Evolutionary conservation across 2,113 vertebrate species (phyloP), one percentile per base, ranked within the genome.

Genomic region (Castor canadensis): DNA sequence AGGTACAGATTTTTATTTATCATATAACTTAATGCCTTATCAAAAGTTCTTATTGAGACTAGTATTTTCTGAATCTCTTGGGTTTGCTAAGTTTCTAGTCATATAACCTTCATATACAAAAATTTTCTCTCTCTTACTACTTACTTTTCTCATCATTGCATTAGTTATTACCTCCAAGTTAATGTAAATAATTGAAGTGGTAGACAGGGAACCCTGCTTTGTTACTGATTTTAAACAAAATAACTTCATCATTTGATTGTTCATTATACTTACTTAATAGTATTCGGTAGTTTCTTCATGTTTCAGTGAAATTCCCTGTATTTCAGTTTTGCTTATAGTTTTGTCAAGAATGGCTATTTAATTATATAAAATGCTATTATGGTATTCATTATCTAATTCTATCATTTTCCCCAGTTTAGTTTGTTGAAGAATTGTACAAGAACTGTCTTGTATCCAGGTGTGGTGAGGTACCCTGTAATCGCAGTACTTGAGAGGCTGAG

Each of bases 281-380:
- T 81, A 86, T 79, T 38, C 71, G 9, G 62, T 58, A 43, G 24
- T 38, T 71, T 92, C 87, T 75, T 75, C 40, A 71, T 35, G 19
- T 72, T 80, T 72, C 91, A 69, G 52, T 81, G 71, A 88, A 69
- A 92, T 72, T 60, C 5, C 16, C 71, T 91, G 22, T 79, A 81
- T 91, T 79, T 76, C 16, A 54, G 56, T 47, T 73, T 95, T 54
- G 56, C 66, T 88, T 89, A 73, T 1, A 56, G 47, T 77, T 91
- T 95, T 92, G 9, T 82, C 75, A 91, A 93, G 38, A 85, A 90
- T 54, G 32, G 10, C 3, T 84, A 71, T 58, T 92, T 88, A 75
- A 90, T 52, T 82, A 58, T 88, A 88, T 58, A 91, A 96, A 62
- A 49, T 83, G 66, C 67, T 79, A 80, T 76, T 76, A 92, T 17